Conservation (phyloP, 2,113 vertebrate genomes). For the Bubo blakistoni region DNA sequence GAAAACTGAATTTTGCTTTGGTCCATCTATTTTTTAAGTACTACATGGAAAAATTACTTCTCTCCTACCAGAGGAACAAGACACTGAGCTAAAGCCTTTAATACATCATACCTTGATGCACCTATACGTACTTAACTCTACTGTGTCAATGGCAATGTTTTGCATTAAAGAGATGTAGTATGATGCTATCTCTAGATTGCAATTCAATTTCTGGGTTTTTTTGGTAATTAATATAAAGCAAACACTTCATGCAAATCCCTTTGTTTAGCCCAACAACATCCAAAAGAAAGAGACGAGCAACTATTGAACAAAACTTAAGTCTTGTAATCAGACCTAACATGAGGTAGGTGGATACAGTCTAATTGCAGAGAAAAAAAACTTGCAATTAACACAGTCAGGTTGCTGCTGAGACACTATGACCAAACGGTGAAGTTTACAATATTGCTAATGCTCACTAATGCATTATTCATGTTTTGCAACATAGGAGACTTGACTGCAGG, state of each 20-base stretch:
- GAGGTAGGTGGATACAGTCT: neutral
- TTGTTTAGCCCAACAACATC: neutral
- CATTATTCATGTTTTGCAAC: neutral
- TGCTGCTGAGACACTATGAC: neutral
- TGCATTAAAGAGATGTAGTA: neutral
- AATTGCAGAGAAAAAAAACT: neutral
- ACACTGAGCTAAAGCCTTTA: neutral
- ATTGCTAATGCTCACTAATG: neutral
- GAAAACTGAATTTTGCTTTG: neutral
- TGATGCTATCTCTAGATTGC: neutral
- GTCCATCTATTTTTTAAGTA: neutral
- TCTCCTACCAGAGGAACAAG: neutral
- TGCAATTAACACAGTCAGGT: neutral
- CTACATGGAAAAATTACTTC: neutral
- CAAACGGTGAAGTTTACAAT: neutral
- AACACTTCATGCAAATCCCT: neutral
- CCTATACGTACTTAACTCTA: neutral
- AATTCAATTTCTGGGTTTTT: neutral
- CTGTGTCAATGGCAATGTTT: neutral
- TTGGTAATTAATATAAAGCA: neutral
- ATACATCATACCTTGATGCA: neutral
- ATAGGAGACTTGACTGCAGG: neutral
- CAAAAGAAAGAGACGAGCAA: neutral
- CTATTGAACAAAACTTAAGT: neutral
- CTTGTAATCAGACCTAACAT: neutral